These are phyloP conservation scores for Macroramphosus scolopax DNA, from an alignment of 2,797 vertebrate species.

Conservation along the genomic window DNA sequence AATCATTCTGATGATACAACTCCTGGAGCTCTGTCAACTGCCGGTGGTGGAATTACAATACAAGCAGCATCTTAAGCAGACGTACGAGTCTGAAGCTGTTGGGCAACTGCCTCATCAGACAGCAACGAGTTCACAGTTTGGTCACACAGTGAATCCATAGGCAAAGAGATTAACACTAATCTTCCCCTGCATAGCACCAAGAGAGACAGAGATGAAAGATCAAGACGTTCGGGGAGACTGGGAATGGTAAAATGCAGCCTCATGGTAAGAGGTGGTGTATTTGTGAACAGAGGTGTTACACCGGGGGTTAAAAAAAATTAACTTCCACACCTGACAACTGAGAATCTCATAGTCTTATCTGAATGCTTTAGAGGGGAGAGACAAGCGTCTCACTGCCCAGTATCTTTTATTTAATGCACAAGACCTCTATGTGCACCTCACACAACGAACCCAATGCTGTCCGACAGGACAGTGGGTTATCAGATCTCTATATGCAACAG, in stretches of 20 bases:
- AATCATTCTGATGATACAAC: no score
- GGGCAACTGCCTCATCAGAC: slow-evolving; percentile 25
- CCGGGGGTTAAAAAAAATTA: slow-evolving; percentile 4
- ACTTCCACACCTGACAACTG: slow-evolving; percentile 10
- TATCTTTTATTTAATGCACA: slow-evolving; percentile 21
- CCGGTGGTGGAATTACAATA: no score
- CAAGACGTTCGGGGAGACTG: slow-evolving; percentile 6
- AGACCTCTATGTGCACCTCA: slow-evolving; percentile 13
- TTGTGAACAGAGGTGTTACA: neutral
- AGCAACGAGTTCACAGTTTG: slow-evolving; percentile 33
- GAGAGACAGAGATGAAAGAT: slow-evolving; percentile 4
- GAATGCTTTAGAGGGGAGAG: slow-evolving; percentile 9
- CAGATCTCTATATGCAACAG: slow-evolving; percentile 15
- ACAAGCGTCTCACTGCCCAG: slow-evolving; percentile 3
- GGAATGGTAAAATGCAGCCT: slow-evolving; percentile 5
- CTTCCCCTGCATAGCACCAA: no score
- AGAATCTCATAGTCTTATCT: slow-evolving; percentile 26
- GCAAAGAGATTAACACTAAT: slow-evolving; percentile 30
- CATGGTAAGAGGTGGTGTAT: slow-evolving; percentile 1
- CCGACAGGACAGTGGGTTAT: slow-evolving; percentile 7
- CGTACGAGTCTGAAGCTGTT: slow-evolving; percentile 18
- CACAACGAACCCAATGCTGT: slow-evolving; percentile 3
- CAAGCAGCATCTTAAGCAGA: no score
- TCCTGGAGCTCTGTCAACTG: no score
- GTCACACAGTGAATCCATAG: slow-evolving; percentile 36